Conservation (phyloP, 64 coral and sea anemone genomes). For the Platygyra sinensis region DNA sequence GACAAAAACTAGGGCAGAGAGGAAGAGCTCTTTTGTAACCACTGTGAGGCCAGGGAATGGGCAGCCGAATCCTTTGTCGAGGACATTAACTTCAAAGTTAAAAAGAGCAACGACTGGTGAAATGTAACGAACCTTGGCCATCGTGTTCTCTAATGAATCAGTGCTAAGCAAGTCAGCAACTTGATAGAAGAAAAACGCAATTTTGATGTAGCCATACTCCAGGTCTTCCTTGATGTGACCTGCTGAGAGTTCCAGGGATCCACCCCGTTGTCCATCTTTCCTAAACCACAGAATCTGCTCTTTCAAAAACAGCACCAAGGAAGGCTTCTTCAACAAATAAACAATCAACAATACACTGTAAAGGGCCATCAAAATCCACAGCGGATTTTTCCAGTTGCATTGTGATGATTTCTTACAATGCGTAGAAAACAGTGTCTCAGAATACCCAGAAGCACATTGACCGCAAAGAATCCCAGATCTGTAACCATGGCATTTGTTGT, state of each 20-base stretch:
- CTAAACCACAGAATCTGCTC: conserved; percentile 57
- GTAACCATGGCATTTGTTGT: conserved; percentile 58
- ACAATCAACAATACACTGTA: conserved; percentile 12
- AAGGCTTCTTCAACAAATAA: conserved; percentile 52
- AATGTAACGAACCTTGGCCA: conserved; percentile 3
- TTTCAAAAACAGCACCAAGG: conserved; percentile 12
- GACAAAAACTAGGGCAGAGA: conserved; percentile 40
- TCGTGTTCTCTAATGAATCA: not conserved
- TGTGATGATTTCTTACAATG: conserved; percentile 17
- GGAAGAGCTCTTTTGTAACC: conserved; percentile 71
- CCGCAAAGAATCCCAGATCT: conserved; percentile 58
- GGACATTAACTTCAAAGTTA: conserved; percentile 60
- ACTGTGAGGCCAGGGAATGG: conserved; percentile 78
- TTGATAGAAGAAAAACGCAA: conserved; percentile 79
- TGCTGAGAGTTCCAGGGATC: not conserved
- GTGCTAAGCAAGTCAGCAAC: conserved; percentile 48
- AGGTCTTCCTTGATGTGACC: not conserved
- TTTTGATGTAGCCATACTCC: conserved; percentile 45
- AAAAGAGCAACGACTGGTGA: conserved; percentile 26
- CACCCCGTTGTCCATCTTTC: not conserved
- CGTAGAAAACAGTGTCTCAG: conserved; percentile 42
- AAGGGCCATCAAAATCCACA: conserved; percentile 46
- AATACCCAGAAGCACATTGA: conserved; percentile 33
- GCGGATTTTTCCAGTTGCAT: conserved; percentile 29
- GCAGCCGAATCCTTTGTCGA: conserved; percentile 49